Conservation (phyloP, 1,140 invertebrate species). For the Halesus radiatus region DNA sequence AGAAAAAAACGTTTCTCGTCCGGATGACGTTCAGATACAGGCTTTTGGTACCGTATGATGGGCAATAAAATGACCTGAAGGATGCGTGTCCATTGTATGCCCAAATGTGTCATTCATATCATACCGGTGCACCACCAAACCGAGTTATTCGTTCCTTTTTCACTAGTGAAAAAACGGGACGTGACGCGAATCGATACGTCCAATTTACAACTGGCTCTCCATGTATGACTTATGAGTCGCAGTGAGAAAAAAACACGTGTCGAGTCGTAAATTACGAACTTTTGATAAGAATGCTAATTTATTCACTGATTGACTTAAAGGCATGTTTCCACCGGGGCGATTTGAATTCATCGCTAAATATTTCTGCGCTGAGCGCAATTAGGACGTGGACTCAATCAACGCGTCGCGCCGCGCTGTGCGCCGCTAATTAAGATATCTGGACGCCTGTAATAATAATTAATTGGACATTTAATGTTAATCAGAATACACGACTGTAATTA, state of each 20-base stretch:
- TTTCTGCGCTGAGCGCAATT: not conserved
- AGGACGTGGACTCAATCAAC: constrained; percentile 13
- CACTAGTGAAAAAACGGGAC: constrained; percentile 39
- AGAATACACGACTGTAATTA: not conserved
- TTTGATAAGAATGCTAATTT: constrained; percentile 57
- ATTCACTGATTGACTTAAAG: constrained; percentile 24
- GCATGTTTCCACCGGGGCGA: not conserved
- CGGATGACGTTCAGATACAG: constrained; percentile 14
- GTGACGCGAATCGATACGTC: constrained; percentile 49
- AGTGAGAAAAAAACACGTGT: constrained; percentile 55
- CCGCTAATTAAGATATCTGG: constrained; percentile 21
- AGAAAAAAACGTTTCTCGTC: constrained; percentile 34
- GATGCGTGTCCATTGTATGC: constrained; percentile 44
- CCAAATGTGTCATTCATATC: constrained; percentile 45
- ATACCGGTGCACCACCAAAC: constrained; percentile 32
- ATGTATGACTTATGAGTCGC: constrained; percentile 29
- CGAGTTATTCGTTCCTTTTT: constrained; percentile 41
- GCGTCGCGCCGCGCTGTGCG: not conserved
- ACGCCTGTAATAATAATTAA: not conserved
- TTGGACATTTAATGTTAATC: constrained; percentile 22
- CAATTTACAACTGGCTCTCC: constrained; percentile 30
- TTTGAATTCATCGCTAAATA: constrained; percentile 15
- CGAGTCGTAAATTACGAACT: constrained; percentile 56
- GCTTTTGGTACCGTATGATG: constrained; percentile 44
- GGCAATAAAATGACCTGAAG: constrained; percentile 43